Evolutionary conservation across 2,888 invertebrate species (phyloP).

Genomic region (Thymelicus sylvestris): DNA sequence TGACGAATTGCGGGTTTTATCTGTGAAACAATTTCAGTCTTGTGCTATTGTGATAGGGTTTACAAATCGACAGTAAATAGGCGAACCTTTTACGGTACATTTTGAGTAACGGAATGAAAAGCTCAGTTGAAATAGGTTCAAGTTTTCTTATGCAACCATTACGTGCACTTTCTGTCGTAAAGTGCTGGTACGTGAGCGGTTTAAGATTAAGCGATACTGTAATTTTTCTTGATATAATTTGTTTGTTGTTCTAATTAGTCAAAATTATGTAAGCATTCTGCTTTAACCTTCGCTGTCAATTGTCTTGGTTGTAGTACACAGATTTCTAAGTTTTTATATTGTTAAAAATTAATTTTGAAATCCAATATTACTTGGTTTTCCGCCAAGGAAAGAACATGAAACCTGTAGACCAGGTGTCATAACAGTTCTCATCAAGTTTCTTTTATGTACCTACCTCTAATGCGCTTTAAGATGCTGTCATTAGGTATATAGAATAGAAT

Average conservation of each 20-base stretch:
- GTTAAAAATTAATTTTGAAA: too few relatives aligned
- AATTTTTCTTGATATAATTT: neutral
- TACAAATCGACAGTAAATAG: neutral
- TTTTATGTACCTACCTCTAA: too few relatives aligned
- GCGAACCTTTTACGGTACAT: conserved; percentile 30
- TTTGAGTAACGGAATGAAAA: conserved; percentile 28
- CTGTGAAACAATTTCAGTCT: conserved; percentile 1
- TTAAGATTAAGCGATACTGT: conserved; percentile 9
- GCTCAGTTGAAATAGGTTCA: conserved; percentile 15
- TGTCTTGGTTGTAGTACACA: neutral
- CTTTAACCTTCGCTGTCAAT: neutral
- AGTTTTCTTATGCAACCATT: conserved; percentile 27
- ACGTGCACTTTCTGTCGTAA: conserved; percentile 29
- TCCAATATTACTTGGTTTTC: too few relatives aligned
- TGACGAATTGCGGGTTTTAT: neutral
- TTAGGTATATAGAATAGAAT: too few relatives aligned
- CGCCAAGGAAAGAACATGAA: too few relatives aligned
- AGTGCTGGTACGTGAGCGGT: conserved; percentile 4
- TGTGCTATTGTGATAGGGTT: conserved; percentile 12
- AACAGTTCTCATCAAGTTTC: too few relatives aligned
- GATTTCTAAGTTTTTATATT: neutral
- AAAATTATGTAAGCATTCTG: neutral
- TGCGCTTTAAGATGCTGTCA: too few relatives aligned
- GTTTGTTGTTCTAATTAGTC: neutral
- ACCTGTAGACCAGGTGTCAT: too few relatives aligned